Evolutionary conservation across 2,797 vertebrate species (phyloP), one percentile per base, ranked within the genome.

Genomic region (Rhyacichthys aspro): DNA sequence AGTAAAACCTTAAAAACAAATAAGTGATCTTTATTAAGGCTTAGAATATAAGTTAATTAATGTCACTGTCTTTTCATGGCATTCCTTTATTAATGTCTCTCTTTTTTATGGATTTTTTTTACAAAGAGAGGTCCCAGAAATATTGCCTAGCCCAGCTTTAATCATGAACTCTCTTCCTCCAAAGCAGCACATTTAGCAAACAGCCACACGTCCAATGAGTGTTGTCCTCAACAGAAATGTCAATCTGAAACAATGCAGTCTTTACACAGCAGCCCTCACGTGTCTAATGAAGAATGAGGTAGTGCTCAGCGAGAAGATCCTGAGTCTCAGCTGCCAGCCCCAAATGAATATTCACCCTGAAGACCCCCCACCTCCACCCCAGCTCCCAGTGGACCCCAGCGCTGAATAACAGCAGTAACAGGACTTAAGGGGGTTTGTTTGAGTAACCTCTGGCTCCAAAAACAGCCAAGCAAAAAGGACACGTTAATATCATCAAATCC

Each of bases 281-380:
- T 55, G 36, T 41, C 34, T 67, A 67, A 76, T 74, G 66, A 72
- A 70, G 56, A 79, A 66, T 50, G 59, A 79, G 59, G 59, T 65
- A 47, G 53, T 54, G 62, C 42, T 55, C 33, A 34, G 46, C 15
- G 16, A 43, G 56, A 63, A 56, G 67, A 56, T 5, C 6, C 52
- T 23, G 70, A 70, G 89, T 87, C 93, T 91, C 94, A 94, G 92
- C 92, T 94, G 93, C 92, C 82, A 75, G 86, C 88, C 88, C 88
- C 89, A 92, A 90, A 94, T 93, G 91, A 93, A 94, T 93, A 93
- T 90, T 90, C 90, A 94, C 88, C 89, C 90, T 54, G 33, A 43
- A 48, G 83, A 93, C 87, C 8, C 28, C 15, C 46, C n/a, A 12
- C 8, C 28, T n/a, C 28, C 89, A 90, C 89, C 89, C 76, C 88